Conservation (phyloP, 2,797 vertebrate genomes). For the Eospalax fontanierii region DNA sequence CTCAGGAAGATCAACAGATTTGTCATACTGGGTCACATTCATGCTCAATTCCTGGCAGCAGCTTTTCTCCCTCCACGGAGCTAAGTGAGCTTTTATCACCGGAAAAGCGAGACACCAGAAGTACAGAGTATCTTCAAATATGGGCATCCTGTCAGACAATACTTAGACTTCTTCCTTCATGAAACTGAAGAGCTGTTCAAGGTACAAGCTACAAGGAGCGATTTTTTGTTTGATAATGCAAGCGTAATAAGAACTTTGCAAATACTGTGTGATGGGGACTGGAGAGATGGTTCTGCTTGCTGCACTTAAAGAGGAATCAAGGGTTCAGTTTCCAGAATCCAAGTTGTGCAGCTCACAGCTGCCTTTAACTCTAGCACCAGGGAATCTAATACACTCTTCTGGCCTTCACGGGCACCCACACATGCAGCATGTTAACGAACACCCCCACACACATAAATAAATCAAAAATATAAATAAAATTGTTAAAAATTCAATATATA, state of each 20-base stretch:
- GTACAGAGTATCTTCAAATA: background rate
- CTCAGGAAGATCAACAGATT: background rate
- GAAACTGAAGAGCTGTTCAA: background rate
- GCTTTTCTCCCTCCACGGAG: background rate
- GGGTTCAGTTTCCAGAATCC: background rate
- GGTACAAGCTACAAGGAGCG: background rate
- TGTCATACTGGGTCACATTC: background rate
- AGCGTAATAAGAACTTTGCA: background rate
- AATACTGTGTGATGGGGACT: background rate
- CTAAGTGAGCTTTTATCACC: background rate
- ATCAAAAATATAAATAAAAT: too few relatives aligned
- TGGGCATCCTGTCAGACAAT: background rate
- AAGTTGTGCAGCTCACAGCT: background rate
- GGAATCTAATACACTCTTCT: background rate
- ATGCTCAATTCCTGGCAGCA: background rate
- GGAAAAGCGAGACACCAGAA: background rate
- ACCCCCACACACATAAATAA: too few relatives aligned
- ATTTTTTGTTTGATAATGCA: background rate
- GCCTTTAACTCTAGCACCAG: too few relatives aligned
- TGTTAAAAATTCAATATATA: too few relatives aligned
- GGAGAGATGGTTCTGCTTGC: background rate
- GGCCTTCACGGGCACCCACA: background rate
- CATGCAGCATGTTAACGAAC: too few relatives aligned
- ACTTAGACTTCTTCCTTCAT: background rate
- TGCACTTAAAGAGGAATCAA: background rate